Percentiles rank a stretch among this genome's conserved stretches.
phyloP scores from a whole-genome alignment of 2,797 vertebrate genomes.

The Anguilla pacifica region DNA sequence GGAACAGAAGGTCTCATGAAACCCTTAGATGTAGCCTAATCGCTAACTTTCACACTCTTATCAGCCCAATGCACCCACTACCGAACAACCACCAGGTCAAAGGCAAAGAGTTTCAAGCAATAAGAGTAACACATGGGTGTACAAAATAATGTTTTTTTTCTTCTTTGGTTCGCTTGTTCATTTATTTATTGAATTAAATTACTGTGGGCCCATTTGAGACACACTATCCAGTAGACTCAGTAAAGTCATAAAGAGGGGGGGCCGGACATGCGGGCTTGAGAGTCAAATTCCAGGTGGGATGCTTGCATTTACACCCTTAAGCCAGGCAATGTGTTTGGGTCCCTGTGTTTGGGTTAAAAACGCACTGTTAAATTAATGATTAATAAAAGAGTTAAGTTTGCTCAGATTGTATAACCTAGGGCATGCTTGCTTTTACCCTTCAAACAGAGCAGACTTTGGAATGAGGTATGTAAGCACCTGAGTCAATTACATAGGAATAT shows the following conservation, averaged over 20 bases:
- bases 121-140: neutral
- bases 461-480: slow-evolving; percentile 50
- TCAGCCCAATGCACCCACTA: neutral
- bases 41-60: neutral
- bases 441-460: neutral
- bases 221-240: neutral
- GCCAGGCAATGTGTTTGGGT: neutral
- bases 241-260: neutral
- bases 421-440: slow-evolving; percentile 1
- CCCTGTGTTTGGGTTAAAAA: neutral
- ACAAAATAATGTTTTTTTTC: neutral
- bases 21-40: neutral
- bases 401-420: neutral
- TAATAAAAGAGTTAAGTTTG: neutral
- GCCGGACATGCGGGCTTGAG: neutral
- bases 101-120: neutral
- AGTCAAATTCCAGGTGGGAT: slow-evolving; percentile 1
- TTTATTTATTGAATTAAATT: neutral
- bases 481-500: slow-evolving; percentile 63
- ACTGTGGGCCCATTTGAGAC: neutral
- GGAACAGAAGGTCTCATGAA: neutral
- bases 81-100: neutral
- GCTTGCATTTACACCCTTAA: neutral
- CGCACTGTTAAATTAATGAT: neutral
- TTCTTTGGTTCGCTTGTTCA: neutral